Evolutionary conservation across 1,140 invertebrate species (phyloP), one percentile per base, ranked within the genome.

Genomic region (Cotesia glomerata): DNA sequence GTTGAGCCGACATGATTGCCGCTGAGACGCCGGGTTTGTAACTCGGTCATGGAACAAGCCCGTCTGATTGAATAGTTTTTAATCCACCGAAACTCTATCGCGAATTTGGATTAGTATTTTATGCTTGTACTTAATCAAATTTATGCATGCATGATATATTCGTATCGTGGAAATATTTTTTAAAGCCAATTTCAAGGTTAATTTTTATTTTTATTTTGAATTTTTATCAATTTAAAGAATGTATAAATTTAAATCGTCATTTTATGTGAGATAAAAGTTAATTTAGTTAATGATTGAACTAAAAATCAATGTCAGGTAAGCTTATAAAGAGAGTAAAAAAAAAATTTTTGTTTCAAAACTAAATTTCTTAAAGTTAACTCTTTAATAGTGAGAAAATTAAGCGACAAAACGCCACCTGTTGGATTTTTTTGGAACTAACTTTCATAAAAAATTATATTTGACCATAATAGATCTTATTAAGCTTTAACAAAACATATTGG

Each of bases 21-120:
- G 76, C 79, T 81, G 76, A 80, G 78, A 8, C 39, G 78, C 67
- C 52, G 51, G 77, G 79, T 79, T 81, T 79, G 78, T 77, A 77
- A 65, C 78, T 74, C 49, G 75, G 39, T 74, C 76, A 80, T 81
- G 77, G 75, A 80, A 81, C 80, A 81, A 81, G 80, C 77, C 80
- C 78, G 76, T 74, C 79, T 81, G 80, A 81, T 81, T 81, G 80
- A 81, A 81, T 80, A 73, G 79, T 61, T 72, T 71, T 77, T 80
- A 76, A 81, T 80, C 68, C 76, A 80, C 75, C 1, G 7, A 45
- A 45, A 45, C 39, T 45, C 39, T 45, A 26, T 26, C 26, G 26
- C 26, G 26, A 26, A 26, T 26, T 26, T 26, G 26, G 26, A 26
- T 26, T 26, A 26, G 26, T 26, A 26, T 26, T 26, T 26, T 26